Percentiles rank a stretch among this genome's conserved stretches.
Evolutionary conservation across 2,797 vertebrate genomes (phyloP).

Genomic region (Sylvia borin): DNA sequence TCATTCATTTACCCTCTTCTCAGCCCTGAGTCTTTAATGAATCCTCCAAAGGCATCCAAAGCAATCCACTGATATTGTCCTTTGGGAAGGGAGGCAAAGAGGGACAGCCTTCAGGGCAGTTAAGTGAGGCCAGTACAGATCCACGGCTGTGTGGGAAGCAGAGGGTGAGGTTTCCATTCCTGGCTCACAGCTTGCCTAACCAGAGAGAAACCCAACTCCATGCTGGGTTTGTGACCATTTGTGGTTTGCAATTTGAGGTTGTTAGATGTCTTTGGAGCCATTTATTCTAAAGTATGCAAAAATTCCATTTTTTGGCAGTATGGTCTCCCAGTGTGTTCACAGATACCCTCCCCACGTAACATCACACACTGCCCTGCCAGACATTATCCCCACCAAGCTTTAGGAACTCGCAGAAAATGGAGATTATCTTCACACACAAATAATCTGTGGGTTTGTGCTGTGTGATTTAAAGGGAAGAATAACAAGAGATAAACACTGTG

Average conservation of each 20-base stretch:
- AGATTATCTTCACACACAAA: not conserved
- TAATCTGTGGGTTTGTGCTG: not conserved
- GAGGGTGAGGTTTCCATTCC: not conserved
- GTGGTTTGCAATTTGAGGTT: not conserved
- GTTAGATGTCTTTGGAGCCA: not conserved
- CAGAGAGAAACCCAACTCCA: not conserved
- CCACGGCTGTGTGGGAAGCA: not conserved
- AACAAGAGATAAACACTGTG: not conserved
- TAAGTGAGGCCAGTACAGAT: not conserved
- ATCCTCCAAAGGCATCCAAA: not conserved
- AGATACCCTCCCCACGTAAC: not conserved
- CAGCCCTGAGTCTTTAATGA: not conserved
- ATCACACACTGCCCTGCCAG: not conserved
- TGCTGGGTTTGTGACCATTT: not conserved
- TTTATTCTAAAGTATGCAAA: not conserved
- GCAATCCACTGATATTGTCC: not conserved
- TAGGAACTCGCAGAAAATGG: not conserved
- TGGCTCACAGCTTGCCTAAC: not conserved
- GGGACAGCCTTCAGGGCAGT: fast-evolving
- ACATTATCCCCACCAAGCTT: not conserved
- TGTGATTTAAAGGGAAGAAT: not conserved
- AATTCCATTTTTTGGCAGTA: not conserved
- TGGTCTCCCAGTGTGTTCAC: not conserved
- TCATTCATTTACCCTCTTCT: not conserved
- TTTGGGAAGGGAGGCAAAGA: not conserved